Evolutionary conservation across 2,113 vertebrate species (phyloP).

Genomic region (Pluvianellus socialis): DNA sequence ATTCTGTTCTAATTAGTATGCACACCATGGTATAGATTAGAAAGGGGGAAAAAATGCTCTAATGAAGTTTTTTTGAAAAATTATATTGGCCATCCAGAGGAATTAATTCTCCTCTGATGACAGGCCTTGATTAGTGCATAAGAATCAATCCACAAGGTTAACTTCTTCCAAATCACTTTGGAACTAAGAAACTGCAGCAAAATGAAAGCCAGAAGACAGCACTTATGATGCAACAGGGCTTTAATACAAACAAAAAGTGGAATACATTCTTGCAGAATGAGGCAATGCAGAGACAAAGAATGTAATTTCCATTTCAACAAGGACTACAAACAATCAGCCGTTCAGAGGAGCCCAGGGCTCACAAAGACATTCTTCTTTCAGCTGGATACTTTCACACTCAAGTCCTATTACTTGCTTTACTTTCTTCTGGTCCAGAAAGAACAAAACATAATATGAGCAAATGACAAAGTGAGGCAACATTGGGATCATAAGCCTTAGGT

Average conservation of each 20-base stretch:
- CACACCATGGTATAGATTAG: neutral
- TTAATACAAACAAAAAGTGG: conserved; percentile 46
- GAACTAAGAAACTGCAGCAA: neutral
- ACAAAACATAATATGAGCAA: neutral
- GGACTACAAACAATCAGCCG: neutral
- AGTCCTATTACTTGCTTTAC: neutral
- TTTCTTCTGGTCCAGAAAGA: neutral
- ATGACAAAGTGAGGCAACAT: neutral
- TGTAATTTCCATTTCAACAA: neutral
- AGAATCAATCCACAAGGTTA: too few relatives aligned
- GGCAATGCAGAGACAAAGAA: neutral
- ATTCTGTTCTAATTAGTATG: neutral
- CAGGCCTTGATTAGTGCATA: too few relatives aligned
- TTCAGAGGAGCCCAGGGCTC: neutral
- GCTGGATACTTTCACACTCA: neutral
- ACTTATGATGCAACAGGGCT: conserved; percentile 40
- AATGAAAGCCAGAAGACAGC: neutral
- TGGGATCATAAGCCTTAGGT: neutral
- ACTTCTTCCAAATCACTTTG: neutral
- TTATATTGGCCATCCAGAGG: neutral
- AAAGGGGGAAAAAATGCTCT: neutral
- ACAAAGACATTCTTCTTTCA: neutral
- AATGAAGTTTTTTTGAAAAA: neutral
- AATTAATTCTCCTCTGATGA: neutral
- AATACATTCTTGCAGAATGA: neutral